These are phyloP conservation scores for Stercorarius parasiticus DNA, from an alignment of 2,113 vertebrate genomes.

Conservation along the genomic window DNA sequence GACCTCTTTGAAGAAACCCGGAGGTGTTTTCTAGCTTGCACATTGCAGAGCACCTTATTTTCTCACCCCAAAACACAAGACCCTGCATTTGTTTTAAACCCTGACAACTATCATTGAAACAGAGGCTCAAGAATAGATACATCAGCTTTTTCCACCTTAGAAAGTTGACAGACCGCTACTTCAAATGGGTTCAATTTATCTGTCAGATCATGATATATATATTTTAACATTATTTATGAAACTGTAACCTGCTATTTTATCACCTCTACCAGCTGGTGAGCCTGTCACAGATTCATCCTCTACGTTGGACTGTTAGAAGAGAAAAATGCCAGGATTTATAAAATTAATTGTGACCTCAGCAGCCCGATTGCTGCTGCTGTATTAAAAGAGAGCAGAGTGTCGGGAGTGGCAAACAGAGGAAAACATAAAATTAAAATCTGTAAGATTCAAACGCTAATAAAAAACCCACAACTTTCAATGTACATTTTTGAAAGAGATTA, in stretches of 20 bases:
- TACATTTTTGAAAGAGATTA: neutral
- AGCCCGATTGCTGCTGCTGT: neutral
- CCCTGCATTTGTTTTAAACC: conserved; percentile 1
- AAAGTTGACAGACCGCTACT: neutral
- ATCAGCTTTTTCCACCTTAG: conserved; percentile 2
- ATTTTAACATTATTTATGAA: conserved; percentile 42
- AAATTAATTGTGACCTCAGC: neutral
- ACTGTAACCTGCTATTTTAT: conserved; percentile 40
- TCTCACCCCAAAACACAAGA: neutral
- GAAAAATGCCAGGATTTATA: neutral
- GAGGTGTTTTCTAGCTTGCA: neutral
- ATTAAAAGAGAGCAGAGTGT: neutral
- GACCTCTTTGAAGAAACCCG: neutral
- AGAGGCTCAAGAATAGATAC: neutral
- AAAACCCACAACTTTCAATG: neutral
- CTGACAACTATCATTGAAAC: conserved; percentile 23
- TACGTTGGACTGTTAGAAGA: neutral
- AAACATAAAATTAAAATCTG: neutral
- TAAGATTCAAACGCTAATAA: rapidly evolving
- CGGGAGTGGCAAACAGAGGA: neutral
- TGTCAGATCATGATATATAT: conserved; percentile 32
- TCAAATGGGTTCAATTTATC: conserved; percentile 50
- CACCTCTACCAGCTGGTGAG: neutral
- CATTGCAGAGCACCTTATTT: neutral
- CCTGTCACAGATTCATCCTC: neutral